A percentile compares a stretch with the other conserved stretches of the same genome.
Evolutionary conservation across 30 jellyfish, hydroid and myxozoan species (phyloP).

Genomic region (Clytia hemisphaerica): DNA sequence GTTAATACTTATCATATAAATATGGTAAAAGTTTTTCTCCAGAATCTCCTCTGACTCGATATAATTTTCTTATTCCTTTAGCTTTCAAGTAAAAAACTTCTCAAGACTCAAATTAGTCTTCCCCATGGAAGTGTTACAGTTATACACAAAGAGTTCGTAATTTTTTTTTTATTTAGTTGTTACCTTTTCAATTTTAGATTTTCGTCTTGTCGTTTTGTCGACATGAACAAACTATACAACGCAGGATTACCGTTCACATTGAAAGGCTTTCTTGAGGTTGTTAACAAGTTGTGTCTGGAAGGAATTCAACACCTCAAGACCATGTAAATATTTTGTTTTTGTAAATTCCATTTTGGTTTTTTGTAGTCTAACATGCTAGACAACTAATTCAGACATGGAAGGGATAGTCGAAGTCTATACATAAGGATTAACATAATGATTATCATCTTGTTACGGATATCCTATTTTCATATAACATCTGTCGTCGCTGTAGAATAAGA

Average conservation of each 20-base stretch:
- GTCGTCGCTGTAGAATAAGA: too few species aligned
- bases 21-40: too few species aligned
- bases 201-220: slow-evolving; percentile 55
- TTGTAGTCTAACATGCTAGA: too few species aligned
- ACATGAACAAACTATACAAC: slow-evolving; percentile 29
- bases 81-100: neutral
- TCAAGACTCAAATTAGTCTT: too few species aligned
- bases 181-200: slow-evolving; percentile 33
- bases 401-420: too few species aligned
- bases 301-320: slow-evolving; percentile 53
- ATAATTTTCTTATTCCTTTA: neutral
- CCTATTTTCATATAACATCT: too few species aligned
- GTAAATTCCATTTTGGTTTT: too few species aligned
- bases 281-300: slow-evolving; percentile 40
- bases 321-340: slow-evolving; percentile 39
- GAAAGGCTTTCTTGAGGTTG: slow-evolving; percentile 46
- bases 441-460: too few species aligned
- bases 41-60: neutral
- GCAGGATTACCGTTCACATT: slow-evolving; percentile 62
- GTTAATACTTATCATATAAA: too few species aligned
- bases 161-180: neutral
- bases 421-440: too few species aligned
- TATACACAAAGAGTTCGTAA: neutral
- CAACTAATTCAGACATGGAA: too few species aligned
- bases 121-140: too few species aligned